Base-by-base conservation (phyloP, 2,797 vertebrate species). In the Gadopsis bispinosus region DNA sequence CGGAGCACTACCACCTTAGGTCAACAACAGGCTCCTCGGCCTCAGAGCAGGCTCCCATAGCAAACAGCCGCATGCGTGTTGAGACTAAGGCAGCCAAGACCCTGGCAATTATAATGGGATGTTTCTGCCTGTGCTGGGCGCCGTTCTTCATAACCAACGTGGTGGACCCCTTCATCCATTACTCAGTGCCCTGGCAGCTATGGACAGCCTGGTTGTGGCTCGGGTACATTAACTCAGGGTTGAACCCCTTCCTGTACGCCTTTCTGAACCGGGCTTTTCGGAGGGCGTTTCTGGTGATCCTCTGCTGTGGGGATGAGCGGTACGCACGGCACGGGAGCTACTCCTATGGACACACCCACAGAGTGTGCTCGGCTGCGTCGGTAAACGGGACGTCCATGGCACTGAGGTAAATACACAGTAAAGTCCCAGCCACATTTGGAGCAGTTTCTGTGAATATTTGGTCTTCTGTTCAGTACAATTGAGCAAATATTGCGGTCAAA, bases 131-230 rank as follows among this genome's bases (percentile, higher is more conserved):
- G 2, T 96, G 95, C 87, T 96, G 96, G 96, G 95, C 95, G 0
- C 96, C 95, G 0, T 96, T 96, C 89, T 96, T 96, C 77, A 91
- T 96, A 84, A 96, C 95, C 62, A 96, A 96, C 0, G 86, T 96
- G 56, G 93, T 96, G 87, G 96, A 96, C 87, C 96, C 96, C 16
- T 96, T 96, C 83, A 94, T 96, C 62, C 83, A 92, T 72, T 96
- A 96, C 88, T 94, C 94, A 1, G 95, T 96, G 50, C 96, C 96
- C 26, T 95, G 93, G 95, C 95, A 96, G 91, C 89, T 96, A 81
- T 96, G 95, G 96, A 95, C 95, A 33, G 92, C 95, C 43, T 96
- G 96, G 95, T 87, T 96, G 53, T 96, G 96, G 96, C 92, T 96
- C 1, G 96, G 96, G 50, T 96, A 96, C 74, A 93, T 96, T 68